Base-by-base conservation (phyloP, 2,888 invertebrate genomes). In the Loripinus fragilis region DNA sequence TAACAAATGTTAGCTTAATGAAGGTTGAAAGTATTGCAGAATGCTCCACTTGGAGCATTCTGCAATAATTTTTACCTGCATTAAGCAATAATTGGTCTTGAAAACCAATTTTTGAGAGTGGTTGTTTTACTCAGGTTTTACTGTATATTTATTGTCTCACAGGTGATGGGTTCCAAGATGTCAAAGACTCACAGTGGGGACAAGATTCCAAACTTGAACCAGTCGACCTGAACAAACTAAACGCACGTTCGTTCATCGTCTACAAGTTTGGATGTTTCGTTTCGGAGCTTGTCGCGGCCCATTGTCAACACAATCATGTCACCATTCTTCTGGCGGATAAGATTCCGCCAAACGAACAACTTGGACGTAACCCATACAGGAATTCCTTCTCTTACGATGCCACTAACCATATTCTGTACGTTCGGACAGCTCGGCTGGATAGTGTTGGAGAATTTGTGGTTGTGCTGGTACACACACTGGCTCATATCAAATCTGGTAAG, bases 191-290 rank as follows among this genome's bases (percentile, higher is more conserved):
- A 8, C 87, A 86, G 60, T 93, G 93, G 93, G 86, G 87, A 20
- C 87, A 80, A 10, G 93, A 93, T 78, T 86, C 85, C 60, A 87
- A 90, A 72, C 88, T 92, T 64, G 85, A 86, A 67, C 91, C 93
- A 12, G 88, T 91, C 20, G 92, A 92, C 84, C 85, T 92, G 41
- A 92, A 90, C 85, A 91, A 91, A 74, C 86, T 93, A 15, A 87
- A 87, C 78, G 88, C 91, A 17, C 80, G 92, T 45, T 87, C 87
- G 30, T 92, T 93, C 73, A 90, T 93, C 42, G 88, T 93, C 64
- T 93, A 93, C 87, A 93, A 92, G 85, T 93, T 92, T 85, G 92
- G 92, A 35, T 91, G 90, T 78, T 92, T 91, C 84, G 87, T 92
- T 1, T 85, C 87, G 7, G 90, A 92, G 64, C 85, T 92, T 69